phyloP scores from a whole-genome alignment of 2,888 invertebrate species.

The Rhamnusium bicolor region DNA sequence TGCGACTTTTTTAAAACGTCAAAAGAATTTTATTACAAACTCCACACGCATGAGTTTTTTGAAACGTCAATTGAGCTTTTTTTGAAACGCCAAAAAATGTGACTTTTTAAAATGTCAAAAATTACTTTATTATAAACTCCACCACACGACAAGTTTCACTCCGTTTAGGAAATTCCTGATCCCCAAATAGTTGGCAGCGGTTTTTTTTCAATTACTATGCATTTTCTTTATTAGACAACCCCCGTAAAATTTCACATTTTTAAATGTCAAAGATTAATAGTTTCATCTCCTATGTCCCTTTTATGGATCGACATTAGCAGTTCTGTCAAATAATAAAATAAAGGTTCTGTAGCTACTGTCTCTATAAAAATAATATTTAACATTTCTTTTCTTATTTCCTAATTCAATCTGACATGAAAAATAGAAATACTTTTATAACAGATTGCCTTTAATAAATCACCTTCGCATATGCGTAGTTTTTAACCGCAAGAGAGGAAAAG shows the following conservation, averaged over 20 bases:
- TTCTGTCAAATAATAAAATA: constrained; percentile 7
- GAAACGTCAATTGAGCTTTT: too few species aligned
- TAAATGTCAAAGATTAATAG: constrained; percentile 7
- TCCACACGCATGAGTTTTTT: too few species aligned
- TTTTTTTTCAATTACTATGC: background rate
- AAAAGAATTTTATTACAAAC: too few species aligned
- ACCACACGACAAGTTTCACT: too few species aligned
- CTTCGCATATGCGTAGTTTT: constrained; percentile 21
- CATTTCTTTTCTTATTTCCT: constrained; percentile 13
- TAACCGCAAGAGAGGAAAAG: constrained; percentile 6
- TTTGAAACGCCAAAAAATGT: too few species aligned
- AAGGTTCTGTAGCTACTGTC: background rate
- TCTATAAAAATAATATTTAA: constrained; percentile 27
- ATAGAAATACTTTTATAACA: constrained; percentile 33
- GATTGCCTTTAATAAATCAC: constrained; percentile 24
- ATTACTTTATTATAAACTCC: too few species aligned
- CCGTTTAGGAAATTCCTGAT: too few species aligned
- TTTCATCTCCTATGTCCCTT: background rate
- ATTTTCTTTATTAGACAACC: background rate
- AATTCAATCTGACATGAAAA: constrained; percentile 29
- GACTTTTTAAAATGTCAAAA: too few species aligned
- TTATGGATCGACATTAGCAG: constrained; percentile 19
- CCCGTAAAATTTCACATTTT: background rate
- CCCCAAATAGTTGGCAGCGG: too few species aligned
- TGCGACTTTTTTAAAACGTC: too few species aligned